Evolutionary conservation across 2,113 vertebrate genomes (phyloP).

Genomic region (Actinemys pallida): DNA sequence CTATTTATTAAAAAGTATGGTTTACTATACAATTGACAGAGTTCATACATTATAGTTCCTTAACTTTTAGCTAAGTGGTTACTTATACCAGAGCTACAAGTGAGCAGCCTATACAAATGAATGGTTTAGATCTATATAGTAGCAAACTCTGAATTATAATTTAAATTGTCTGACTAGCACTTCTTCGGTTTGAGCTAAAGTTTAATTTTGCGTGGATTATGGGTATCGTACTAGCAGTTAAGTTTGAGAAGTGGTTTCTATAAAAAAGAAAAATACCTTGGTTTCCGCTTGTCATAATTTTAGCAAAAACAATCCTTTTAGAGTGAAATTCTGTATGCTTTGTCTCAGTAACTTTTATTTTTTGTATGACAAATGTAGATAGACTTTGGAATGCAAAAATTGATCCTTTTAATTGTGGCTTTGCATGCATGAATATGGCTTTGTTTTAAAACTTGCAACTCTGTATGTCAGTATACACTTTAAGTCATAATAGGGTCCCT

Average conservation of each 20-base stretch:
- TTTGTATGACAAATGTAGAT: not conserved
- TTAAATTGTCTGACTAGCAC: not conserved
- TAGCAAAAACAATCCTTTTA: not conserved
- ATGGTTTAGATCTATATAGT: not conserved
- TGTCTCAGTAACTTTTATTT: not conserved
- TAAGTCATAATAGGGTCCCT: not conserved
- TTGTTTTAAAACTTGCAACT: constrained; percentile 13
- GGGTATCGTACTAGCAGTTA: not conserved
- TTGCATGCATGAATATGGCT: not conserved
- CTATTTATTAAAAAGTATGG: not conserved
- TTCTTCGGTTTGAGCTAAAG: not conserved
- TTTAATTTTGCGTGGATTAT: not conserved
- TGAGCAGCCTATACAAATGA: not conserved
- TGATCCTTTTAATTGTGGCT: not conserved
- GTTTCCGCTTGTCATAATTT: not conserved
- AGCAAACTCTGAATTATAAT: not conserved
- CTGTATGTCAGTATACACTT: constrained; percentile 17
- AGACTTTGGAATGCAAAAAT: not conserved
- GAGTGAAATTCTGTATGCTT: not conserved
- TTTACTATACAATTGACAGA: not conserved
- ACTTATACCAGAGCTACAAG: not conserved
- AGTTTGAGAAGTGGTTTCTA: not conserved
- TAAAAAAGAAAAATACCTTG: not conserved
- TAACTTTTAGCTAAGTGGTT: not conserved
- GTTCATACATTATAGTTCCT: not conserved